Evolutionary conservation across 2,113 vertebrate species (phyloP).

Genomic region (Gallinago paraguaiae): DNA sequence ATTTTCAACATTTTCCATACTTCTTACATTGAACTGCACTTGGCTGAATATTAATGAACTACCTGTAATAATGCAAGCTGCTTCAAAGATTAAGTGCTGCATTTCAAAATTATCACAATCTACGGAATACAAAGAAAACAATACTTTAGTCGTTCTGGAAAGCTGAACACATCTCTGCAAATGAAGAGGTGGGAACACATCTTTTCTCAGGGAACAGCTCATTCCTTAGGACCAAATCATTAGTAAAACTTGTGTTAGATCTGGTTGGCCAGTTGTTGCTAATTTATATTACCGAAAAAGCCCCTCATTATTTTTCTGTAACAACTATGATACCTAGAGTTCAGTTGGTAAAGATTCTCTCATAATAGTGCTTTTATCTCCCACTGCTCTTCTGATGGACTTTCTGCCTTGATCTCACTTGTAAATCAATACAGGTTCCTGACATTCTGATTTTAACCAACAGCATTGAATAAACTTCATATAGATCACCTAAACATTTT

Average conservation of each 20-base stretch:
- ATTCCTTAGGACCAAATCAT: neutral
- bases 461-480: neutral
- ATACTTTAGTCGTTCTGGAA: neutral
- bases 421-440: slow-evolving; percentile 22
- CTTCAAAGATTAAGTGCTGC: neutral
- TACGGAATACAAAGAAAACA: neutral
- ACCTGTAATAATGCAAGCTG: neutral
- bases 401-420: slow-evolving; percentile 35
- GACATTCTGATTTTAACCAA: slow-evolving; percentile 20
- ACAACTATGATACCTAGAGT: neutral
- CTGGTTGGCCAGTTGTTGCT: neutral
- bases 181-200: neutral
- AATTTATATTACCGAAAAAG: neutral
- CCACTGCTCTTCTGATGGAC: neutral
- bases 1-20: neutral
- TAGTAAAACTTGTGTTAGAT: neutral
- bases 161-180: neutral
- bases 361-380: slow-evolving; percentile 16
- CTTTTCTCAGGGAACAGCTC: neutral
- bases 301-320: neutral
- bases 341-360: neutral
- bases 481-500: neutral
- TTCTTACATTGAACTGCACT: neutral
- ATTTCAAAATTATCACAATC: neutral
- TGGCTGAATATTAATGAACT: neutral